These are phyloP conservation scores for Synergus japonicus DNA, from an alignment of 2,888 invertebrate species.

Conservation along the genomic window DNA sequence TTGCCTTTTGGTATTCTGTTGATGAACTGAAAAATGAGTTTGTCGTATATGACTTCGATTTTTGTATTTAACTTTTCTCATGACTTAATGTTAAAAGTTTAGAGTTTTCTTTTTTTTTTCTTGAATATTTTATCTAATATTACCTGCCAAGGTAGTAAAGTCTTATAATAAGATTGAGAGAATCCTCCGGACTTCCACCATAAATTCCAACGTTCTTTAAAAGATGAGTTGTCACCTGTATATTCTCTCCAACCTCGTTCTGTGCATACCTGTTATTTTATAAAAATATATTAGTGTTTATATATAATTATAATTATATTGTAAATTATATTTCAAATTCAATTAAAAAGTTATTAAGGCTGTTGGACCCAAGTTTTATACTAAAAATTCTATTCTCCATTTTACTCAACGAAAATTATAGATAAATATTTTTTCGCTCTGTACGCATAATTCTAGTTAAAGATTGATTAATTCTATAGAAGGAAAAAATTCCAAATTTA, in stretches of 20 bases:
- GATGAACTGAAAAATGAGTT: conserved; percentile 80
- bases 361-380: too few species aligned
- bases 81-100: neutral
- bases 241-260: conserved; percentile 91
- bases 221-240: conserved; percentile 80
- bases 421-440: too few species aligned
- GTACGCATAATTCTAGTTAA: too few species aligned
- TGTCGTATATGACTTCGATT: neutral
- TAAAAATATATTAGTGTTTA: conserved; percentile 2
- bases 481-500: too few species aligned
- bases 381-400: too few species aligned
- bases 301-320: too few species aligned
- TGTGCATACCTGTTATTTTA: conserved; percentile 82
- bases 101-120: neutral
- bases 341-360: too few species aligned
- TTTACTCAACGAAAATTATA: too few species aligned
- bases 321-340: too few species aligned
- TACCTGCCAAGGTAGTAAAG: conserved; percentile 86
- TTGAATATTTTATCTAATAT: conserved; percentile 14
- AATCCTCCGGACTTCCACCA: conserved; percentile 92
- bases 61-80: neutral
- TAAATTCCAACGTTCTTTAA: conserved; percentile 87
- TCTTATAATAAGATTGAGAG: conserved; percentile 83
- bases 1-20: conserved; percentile 92
- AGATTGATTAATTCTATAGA: too few species aligned